Evolutionary conservation across 2,113 vertebrate genomes (phyloP).

Genomic region (Notechis scutatus): DNA sequence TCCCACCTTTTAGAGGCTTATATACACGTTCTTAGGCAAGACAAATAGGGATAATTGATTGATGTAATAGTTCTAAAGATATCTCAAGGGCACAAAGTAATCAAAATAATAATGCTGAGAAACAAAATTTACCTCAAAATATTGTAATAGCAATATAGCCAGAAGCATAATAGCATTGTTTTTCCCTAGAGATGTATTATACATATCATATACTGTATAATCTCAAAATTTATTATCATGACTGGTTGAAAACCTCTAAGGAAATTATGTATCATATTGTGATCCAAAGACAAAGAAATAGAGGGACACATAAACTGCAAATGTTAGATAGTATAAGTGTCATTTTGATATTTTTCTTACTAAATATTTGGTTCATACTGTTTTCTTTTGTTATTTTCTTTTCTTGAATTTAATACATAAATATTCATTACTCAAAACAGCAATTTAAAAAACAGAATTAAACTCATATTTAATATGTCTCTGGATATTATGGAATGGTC

Average conservation of each 20-base stretch:
- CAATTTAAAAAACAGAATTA: not conserved
- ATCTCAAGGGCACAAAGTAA: constrained; percentile 26
- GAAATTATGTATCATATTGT: not conserved
- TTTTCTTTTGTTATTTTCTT: constrained; percentile 2
- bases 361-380: not conserved
- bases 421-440: not conserved
- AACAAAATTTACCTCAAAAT: not conserved
- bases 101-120: not conserved
- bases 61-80: constrained; percentile 20
- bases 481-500: not conserved
- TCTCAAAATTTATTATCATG: constrained; percentile 3
- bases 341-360: not conserved
- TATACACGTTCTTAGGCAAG: constrained; percentile 22
- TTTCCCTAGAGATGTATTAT: constrained; percentile 15
- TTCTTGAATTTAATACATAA: not conserved
- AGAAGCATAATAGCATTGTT: constrained; percentile 25
- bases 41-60: constrained; percentile 31
- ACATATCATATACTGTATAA: not conserved
- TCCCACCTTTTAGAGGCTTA: not conserved
- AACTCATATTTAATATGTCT: not conserved
- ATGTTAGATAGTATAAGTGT: not conserved
- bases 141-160: constrained; percentile 28
- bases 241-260: constrained; percentile 31
- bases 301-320: not conserved
- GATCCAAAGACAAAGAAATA: not conserved